Base-by-base conservation (phyloP, 2,113 vertebrate species). In the Orthonyx spaldingii region DNA sequence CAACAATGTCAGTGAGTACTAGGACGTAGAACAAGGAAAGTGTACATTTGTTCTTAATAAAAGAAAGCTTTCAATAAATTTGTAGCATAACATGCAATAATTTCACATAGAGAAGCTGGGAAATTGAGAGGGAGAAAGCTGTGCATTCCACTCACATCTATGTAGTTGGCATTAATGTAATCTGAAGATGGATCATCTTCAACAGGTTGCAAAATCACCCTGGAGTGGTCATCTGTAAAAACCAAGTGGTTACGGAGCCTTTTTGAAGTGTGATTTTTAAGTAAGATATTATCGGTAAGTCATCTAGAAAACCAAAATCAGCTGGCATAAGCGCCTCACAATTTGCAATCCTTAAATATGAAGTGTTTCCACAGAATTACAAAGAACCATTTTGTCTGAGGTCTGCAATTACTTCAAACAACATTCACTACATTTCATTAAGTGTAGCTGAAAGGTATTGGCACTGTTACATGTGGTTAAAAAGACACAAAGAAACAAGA, bases 101-200 rank as follows among this genome's bases (percentile, higher is more conserved):
- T 97, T 97, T 98, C 97, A 99, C 97, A 98, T 97, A 98, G 97
- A 98, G 98, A 98, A 98, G 94, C 76, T 95, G 90, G 95, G 23
- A 97, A 95, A 93, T 77, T 77, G 82, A 91, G 94, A 91, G 65
- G 50, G 42, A 84, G 96, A 98, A 98, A 98, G 97, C 95, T 96
- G 96, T 96, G 97, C 97, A 98, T 92, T 98, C 97, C 91, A 99
- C 99, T 99, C 99, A 99, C 99, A 98, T 99, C 99, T 98, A 99
- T 99, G 97, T 99, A 99, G 98, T 99, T 99, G 98, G 99, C 99
- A 98, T 99, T 99, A 98, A 99, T 99, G 98, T 99, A 99, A 98
- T 99, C 99, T 91, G 99, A 99, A 97, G 99, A 99, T 89, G 99
- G 99, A 95, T 99, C 99, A 91, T 99, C 99, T 96, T 99, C 99